A percentile compares a stretch with the other conserved stretches of the same genome.
Conservation (phyloP, 2,797 vertebrate species). For the Nyctalus aviator region DNA sequence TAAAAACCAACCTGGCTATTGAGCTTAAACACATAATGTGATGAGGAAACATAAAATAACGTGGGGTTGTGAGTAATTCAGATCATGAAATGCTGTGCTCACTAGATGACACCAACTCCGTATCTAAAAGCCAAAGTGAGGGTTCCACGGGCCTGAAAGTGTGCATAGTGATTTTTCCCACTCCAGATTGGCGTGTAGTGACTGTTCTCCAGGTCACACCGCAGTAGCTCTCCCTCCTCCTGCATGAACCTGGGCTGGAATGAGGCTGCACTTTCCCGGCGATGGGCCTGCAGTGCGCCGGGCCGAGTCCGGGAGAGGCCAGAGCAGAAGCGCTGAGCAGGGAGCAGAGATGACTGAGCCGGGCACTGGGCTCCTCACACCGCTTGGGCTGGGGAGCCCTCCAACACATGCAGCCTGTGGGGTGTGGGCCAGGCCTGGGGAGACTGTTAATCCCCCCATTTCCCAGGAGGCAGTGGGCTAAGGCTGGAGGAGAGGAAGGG, state of each 20-base stretch:
- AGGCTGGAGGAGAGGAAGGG: not conserved
- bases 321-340: not conserved
- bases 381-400: slow-evolving; percentile 14
- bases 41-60: not conserved
- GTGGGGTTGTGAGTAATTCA: not conserved
- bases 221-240: not conserved
- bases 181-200: not conserved
- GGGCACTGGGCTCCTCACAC: not conserved
- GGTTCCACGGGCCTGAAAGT: not conserved
- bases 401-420: not conserved
- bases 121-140: slow-evolving; percentile 16
- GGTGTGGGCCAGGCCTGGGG: not conserved
- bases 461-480: not conserved
- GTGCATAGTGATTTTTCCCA: not conserved
- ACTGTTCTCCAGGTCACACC: not conserved
- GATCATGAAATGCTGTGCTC: not conserved
- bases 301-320: not conserved
- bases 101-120: not conserved
- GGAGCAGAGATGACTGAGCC: not conserved
- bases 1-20: not conserved
- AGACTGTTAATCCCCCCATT: not conserved
- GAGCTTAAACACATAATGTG: not conserved
- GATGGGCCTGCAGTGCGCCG: slow-evolving; percentile 8
- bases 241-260: slow-evolving; percentile 26
- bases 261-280: slow-evolving; percentile 47